Evolutionary conservation across 2,888 invertebrate genomes (phyloP).

Genomic region (Gastrophysa polygoni): DNA sequence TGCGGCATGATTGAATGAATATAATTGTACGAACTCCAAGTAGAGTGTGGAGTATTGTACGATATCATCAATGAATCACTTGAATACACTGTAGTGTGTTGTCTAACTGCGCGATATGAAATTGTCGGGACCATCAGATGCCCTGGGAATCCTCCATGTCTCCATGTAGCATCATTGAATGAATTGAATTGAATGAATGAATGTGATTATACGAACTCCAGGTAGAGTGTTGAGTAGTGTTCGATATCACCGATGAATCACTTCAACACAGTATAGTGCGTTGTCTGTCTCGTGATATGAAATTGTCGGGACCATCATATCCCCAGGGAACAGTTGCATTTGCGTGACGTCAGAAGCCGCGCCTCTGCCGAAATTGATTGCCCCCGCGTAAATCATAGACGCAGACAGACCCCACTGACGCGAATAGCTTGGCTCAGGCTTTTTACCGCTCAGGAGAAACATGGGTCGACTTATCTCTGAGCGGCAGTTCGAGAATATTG

Average conservation of each 20-base stretch:
- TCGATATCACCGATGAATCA: no score
- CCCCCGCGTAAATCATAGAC: conserved; percentile 50
- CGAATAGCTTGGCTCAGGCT: conserved; percentile 34
- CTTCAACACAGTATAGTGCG: no score
- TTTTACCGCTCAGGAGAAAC: conserved; percentile 25
- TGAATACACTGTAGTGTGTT: no score
- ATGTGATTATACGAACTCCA: no score
- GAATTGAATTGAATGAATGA: no score
- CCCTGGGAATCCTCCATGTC: neutral
- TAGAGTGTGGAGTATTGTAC: neutral
- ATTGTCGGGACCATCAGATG: neutral
- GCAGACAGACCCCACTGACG: conserved; percentile 27
- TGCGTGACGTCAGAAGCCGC: conserved; percentile 52
- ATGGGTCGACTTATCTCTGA: conserved; percentile 32
- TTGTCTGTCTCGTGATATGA: neutral
- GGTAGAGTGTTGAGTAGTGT: neutral
- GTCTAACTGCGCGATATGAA: neutral
- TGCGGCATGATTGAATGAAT: no score
- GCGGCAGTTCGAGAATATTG: conserved; percentile 25
- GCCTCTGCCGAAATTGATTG: conserved; percentile 48
- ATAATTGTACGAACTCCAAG: no score
- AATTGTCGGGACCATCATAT: conserved; percentile 41
- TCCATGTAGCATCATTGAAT: no score
- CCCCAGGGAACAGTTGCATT: conserved; percentile 52
- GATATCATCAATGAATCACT: no score